A percentile compares a stretch with the other conserved stretches of the same genome.
Conservation (phyloP, 2,888 invertebrate species). For the Ommatoiulus sabulosus region DNA sequence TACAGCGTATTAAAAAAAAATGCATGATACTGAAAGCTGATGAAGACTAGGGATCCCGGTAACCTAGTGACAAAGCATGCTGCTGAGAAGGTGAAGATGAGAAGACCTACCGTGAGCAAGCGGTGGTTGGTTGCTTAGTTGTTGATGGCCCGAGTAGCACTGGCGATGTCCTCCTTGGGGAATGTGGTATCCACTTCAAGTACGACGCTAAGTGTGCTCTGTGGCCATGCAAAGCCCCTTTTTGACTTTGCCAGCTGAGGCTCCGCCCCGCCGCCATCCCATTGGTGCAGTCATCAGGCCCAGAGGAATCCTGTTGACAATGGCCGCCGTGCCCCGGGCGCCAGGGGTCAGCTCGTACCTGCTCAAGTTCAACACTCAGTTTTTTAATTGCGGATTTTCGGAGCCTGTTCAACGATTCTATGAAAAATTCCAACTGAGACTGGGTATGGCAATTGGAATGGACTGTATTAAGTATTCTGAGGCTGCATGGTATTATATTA, state of each 20-base stretch:
- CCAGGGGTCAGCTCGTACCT: conserved; percentile 4
- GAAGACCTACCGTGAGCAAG: background rate
- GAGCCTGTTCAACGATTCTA: background rate
- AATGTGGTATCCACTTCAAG: conserved; percentile 33
- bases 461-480: no score
- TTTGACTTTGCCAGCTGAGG: background rate
- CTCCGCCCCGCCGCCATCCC: background rate
- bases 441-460: background rate
- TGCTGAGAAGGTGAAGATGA: background rate
- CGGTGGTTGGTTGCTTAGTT: background rate
- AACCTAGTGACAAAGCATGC: no score
- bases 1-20: no score
- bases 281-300: background rate
- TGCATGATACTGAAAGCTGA: no score
- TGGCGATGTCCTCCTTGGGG: conserved; percentile 19
- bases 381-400: background rate
- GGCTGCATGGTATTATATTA: no score
- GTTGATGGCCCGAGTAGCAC: background rate
- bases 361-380: background rate
- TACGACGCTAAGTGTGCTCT: background rate
- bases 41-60: no score
- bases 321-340: background rate
- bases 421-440: background rate
- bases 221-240: conserved; percentile 1
- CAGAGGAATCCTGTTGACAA: conserved; percentile 22